These are phyloP conservation scores for Eulemur rufifrons DNA, from an alignment of 2,113 vertebrate genomes.

Conservation along the genomic window DNA sequence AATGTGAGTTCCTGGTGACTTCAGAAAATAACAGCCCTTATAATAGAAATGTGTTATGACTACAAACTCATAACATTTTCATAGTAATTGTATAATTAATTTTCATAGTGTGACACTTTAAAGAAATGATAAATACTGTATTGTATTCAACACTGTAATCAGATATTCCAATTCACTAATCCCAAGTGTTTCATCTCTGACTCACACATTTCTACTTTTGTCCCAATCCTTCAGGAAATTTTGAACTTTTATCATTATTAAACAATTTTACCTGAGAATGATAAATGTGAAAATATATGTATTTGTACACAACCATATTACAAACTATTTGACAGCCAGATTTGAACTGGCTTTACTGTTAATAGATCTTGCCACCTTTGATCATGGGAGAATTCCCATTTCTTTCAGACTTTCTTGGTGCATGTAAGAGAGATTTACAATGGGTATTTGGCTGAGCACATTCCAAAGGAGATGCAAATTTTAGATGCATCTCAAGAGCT, in stretches of 20 bases:
- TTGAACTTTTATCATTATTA: background rate
- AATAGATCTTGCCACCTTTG: background rate
- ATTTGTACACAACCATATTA: background rate
- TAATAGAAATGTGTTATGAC: background rate
- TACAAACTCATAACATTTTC: background rate
- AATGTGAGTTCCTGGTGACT: background rate
- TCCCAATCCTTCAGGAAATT: background rate
- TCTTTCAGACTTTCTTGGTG: background rate
- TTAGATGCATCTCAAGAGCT: background rate
- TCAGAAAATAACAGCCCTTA: background rate
- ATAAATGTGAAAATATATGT: background rate
- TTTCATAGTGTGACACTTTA: background rate
- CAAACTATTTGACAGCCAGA: background rate
- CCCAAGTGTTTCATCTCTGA: background rate
- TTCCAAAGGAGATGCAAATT: background rate
- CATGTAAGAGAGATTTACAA: background rate
- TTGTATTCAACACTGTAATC: background rate
- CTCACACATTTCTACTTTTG: background rate
- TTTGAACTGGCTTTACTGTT: background rate
- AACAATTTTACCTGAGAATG: background rate
- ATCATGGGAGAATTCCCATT: background rate
- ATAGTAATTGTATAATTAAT: slow-evolving; percentile 15
- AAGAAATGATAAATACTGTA: background rate
- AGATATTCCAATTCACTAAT: background rate
- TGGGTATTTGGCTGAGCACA: background rate